phyloP scores from a whole-genome alignment of 35 echinoderm and acorn worm genomes.

The Strongylocentrotus purpuratus region DNA sequence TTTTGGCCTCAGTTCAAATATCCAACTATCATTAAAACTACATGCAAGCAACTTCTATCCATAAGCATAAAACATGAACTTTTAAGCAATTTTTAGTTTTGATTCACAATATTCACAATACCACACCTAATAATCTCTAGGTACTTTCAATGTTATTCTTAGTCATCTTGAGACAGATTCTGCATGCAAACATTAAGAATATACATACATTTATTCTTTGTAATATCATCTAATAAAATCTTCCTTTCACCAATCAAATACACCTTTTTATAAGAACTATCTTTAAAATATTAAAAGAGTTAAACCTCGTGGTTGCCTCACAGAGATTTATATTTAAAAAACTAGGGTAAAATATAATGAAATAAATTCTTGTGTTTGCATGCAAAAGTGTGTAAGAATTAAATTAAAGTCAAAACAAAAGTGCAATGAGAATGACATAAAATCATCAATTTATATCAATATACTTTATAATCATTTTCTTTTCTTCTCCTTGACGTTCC shows the following conservation, averaged over 20 bases:
- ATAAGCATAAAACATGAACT: conserved; percentile 19
- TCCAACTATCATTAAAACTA: background rate
- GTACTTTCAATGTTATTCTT: background rate
- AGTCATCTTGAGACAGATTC: background rate
- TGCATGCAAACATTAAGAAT: conserved; percentile 18
- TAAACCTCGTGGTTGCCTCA: background rate
- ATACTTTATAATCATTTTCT: background rate
- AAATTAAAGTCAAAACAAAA: background rate
- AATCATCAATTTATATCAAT: conserved; percentile 37
- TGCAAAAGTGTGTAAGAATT: conserved; percentile 20
- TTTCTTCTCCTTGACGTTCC: background rate
- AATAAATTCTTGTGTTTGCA: conserved; percentile 31
- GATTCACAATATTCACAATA: conserved; percentile 42
- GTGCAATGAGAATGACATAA: conserved; percentile 10
- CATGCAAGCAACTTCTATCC: background rate
- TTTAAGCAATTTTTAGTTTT: conserved; percentile 1
- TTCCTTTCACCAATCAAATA: background rate
- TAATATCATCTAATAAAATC: background rate
- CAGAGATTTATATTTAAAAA: background rate
- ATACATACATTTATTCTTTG: background rate
- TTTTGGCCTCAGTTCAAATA: background rate
- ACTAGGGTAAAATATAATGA: background rate
- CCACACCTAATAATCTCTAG: conserved; percentile 10
- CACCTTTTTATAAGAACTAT: background rate
- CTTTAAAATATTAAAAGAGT: background rate